Percentiles rank a stretch among this genome's conserved stretches.
phyloP scores from a whole-genome alignment of 2,113 vertebrate species.

The Eupsittula cactorum region DNA sequence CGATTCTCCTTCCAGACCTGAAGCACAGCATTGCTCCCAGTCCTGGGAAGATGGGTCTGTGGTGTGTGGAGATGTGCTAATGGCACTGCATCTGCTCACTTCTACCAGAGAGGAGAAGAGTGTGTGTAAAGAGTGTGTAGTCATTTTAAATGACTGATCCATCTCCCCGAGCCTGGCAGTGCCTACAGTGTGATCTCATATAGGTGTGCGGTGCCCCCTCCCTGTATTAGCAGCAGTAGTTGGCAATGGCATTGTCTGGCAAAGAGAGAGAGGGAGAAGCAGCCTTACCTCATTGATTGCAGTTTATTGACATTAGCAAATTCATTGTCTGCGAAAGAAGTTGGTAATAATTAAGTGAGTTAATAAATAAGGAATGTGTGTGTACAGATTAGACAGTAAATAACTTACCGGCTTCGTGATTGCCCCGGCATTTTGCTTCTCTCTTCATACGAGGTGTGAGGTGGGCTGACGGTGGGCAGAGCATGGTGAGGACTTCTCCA shows the following conservation, averaged over 20 bases:
- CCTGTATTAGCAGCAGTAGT: not conserved
- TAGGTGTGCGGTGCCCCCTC: not conserved
- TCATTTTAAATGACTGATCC: not conserved
- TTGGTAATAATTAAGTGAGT: constrained; percentile 58
- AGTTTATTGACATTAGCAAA: constrained; percentile 59
- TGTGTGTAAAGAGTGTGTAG: not conserved
- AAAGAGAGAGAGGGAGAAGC: not conserved
- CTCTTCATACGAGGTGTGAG: not conserved
- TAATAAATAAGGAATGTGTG: constrained; percentile 54
- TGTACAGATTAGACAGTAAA: constrained; percentile 40
- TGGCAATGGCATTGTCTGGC: not conserved
- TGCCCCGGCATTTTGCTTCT: not conserved
- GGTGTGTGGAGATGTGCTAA: not conserved
- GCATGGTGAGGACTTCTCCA: not conserved
- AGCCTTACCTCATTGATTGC: constrained; percentile 40
- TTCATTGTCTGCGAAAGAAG: constrained; percentile 48
- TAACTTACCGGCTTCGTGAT: constrained; percentile 22
- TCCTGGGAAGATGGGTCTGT: not conserved
- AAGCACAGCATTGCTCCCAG: not conserved
- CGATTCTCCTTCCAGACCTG: not conserved
- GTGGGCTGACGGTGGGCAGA: not conserved
- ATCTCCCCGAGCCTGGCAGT: not conserved
- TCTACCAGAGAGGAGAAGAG: not conserved
- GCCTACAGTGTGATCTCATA: not conserved
- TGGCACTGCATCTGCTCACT: not conserved